Evolutionary conservation across 2,113 vertebrate species (phyloP).

Genomic region (Carassius carassius): DNA sequence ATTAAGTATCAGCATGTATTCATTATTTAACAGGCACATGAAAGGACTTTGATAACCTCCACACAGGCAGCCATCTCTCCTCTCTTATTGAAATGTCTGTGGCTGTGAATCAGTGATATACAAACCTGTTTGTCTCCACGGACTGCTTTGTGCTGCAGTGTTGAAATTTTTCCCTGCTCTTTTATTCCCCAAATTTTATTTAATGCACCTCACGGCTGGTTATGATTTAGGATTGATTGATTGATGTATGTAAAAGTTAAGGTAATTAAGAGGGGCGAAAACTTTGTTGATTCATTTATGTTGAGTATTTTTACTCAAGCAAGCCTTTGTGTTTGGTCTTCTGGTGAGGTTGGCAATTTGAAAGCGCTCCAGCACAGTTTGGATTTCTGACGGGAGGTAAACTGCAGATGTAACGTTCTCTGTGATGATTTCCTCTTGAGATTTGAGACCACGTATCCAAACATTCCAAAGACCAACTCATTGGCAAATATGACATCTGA

Average conservation of each 20-base stretch:
- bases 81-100: constrained; percentile 38
- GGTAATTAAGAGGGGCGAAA: background rate
- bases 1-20: constrained; percentile 59
- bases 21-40: constrained; percentile 58
- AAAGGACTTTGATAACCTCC: constrained; percentile 57
- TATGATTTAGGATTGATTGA: constrained; percentile 26
- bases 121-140: constrained; percentile 26
- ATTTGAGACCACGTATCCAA: constrained; percentile 16
- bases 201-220: background rate
- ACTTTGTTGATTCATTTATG: background rate
- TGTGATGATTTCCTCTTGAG: background rate
- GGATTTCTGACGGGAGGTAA: constrained; percentile 27
- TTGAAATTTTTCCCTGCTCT: constrained; percentile 34
- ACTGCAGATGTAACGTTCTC: background rate
- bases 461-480: constrained; percentile 34
- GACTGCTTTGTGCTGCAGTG: constrained; percentile 14
- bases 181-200: background rate
- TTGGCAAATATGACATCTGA: constrained; percentile 54
- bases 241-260: background rate
- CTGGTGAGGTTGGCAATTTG: background rate
- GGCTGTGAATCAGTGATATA: constrained; percentile 44
- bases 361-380: background rate
- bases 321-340: background rate
- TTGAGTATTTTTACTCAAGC: background rate
- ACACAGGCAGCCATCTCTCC: constrained; percentile 53